Base-by-base conservation (phyloP, 2,113 vertebrate genomes). In the Forbesichthys agassizii region DNA sequence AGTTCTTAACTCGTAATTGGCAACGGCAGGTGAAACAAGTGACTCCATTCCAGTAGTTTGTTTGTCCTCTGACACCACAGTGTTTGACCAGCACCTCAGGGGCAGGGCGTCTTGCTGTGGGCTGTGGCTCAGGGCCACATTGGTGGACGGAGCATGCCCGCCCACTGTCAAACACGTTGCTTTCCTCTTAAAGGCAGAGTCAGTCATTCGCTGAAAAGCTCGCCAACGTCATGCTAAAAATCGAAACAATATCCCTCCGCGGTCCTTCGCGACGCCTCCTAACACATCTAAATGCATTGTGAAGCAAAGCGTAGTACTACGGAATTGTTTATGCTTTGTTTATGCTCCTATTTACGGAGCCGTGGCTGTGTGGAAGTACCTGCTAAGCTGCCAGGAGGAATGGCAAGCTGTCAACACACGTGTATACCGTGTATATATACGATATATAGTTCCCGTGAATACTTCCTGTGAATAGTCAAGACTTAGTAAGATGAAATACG, bases 61-160 rank as follows among this genome's bases (percentile, higher is more conserved):
- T 87, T 86, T 86, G 80, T 86, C 66, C 72, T 82, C 77, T 74
- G 81, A 81, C 72, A 80, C 82, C 63, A n/a, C 69, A 64, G 71
- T 88, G 83, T 87, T 89, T 85, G 74, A 68, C 75, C 78, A 81
- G 79, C 71, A 82, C 87, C 85, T 88, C 88, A 80, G 85, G 77
- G 73, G 72, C 75, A 76, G 62, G 70, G 75, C 79, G 68, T 66
- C 63, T 9, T 42, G 71, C 77, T 84, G 86, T 65, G 81, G 84
- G 73, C 75, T 71, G 79, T 79, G 86, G 84, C 79, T 63, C 18
- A 0, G 70, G 53, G 75, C 85, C 85, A 81, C 36, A 64, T 69
- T 70, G 82, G 82, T 85, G 78, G 76, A 82, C 74, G 58, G 69
- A 71, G 58, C 75, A 80, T 57, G 71, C 72, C 63, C 71, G 59